Evolutionary conservation across 2,797 vertebrate species (phyloP), one percentile per base, ranked within the genome.

Genomic region (Muraenolepis orangiensis): DNA sequence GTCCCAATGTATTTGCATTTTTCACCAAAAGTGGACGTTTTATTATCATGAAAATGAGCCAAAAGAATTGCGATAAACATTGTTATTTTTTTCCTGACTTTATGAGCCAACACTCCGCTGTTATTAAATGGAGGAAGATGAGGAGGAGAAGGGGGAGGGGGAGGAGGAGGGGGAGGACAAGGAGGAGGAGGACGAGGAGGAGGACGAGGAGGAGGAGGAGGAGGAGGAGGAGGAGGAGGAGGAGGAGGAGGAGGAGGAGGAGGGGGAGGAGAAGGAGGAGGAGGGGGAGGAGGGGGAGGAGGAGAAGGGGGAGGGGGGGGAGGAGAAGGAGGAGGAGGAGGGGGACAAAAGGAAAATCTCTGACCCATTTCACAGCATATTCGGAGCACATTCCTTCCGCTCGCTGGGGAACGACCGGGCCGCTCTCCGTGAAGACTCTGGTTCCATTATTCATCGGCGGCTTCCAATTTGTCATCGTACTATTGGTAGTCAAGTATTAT

Each of bases 361-460:
- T 36, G n/a, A 69, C 26, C 18, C 46, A 26, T 75, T 72, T 69
- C 7, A 64, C 57, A 10, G n/a, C 26, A 64, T 64, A 64, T 67
- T 29, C 31, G 3, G 66, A 67, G 66, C 14, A 28, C 66, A 29
- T 67, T 31, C 30, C 66, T 30, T 31, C 30, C 13, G 30, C 11
- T 29, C 66, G 13, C 66, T 8, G 5, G 57, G 57, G 57, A 64
- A 64, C 57, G 32, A 34, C 32, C 57, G 40, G 13, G 2, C n/a
- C 10, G n/a, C 40, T 42, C 42, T 6, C 8, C 42, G 20, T 3
- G 23, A 72, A 70, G 76, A 71, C 68, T 81, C 76, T 81, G 72
- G 71, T 75, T 74, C 76, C 81, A 87, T 91, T 87, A 88, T 78
- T 93, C 87, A 92, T 87, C 29, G 72, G 81, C 88, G 85, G 80